Conservation (phyloP, 2,113 vertebrate species). For the Macaca mulatta region DNA sequence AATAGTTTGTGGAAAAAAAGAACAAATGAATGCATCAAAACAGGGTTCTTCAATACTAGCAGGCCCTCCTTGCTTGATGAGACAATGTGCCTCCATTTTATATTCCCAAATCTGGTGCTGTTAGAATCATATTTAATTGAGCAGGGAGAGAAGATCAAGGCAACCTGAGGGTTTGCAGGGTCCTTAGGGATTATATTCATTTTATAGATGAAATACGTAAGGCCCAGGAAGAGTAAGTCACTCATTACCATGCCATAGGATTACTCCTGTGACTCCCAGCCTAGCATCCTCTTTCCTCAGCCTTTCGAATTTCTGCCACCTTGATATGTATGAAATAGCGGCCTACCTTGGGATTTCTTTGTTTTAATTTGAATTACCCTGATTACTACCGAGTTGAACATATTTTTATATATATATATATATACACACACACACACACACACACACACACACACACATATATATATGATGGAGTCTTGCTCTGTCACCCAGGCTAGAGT, state of each 20-base stretch:
- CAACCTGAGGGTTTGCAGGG: neutral
- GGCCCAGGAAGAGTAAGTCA: neutral
- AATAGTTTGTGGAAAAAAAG: neutral
- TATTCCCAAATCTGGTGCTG: neutral
- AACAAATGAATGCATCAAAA: neutral
- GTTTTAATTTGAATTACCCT: neutral
- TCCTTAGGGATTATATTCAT: neutral
- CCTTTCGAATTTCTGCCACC: neutral
- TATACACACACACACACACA: fast-evolving
- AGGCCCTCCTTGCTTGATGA: neutral
- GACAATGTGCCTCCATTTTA: neutral
- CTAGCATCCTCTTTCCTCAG: neutral
- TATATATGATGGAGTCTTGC: too few relatives aligned
- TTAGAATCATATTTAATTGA: neutral
- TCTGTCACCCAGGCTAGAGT: too few relatives aligned
- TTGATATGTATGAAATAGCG: neutral
- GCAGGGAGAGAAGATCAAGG: neutral
- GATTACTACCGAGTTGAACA: neutral
- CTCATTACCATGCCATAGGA: neutral
- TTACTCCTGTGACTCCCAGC: neutral
- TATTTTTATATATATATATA: neutral
- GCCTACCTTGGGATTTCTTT: neutral
- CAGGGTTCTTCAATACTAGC: neutral
- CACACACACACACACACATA: fast-evolving
- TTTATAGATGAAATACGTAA: neutral